Evolutionary conservation across 2,797 vertebrate species (phyloP).

Genomic region (Morelia viridis): DNA sequence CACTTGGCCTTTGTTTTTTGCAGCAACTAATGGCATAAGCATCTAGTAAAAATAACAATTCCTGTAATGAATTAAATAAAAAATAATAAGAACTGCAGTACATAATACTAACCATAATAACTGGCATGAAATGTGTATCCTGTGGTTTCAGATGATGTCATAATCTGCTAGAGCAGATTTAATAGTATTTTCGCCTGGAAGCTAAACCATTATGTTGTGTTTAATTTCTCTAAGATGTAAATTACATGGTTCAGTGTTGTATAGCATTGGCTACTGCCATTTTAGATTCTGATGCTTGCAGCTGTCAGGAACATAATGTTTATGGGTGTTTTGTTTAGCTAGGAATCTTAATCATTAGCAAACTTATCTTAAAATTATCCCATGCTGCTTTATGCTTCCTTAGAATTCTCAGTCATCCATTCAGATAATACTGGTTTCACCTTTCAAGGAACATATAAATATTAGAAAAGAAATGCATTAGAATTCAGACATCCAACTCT

Average conservation of each 20-base stretch:
- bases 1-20: slow-evolving; percentile 41
- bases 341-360: slow-evolving; percentile 52
- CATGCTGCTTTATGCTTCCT: slow-evolving; percentile 48
- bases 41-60: slow-evolving; percentile 51
- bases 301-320: slow-evolving; percentile 66
- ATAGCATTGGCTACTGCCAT: slow-evolving; percentile 67
- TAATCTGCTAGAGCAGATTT: slow-evolving; percentile 76
- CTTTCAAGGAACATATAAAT: slow-evolving; percentile 24
- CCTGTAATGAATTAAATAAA: slow-evolving; percentile 70
- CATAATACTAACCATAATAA: slow-evolving; percentile 68
- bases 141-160: slow-evolving; percentile 79
- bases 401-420: slow-evolving; percentile 30
- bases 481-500: neutral
- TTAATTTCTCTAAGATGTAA: slow-evolving; percentile 82
- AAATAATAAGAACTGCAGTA: slow-evolving; percentile 70
- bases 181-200: slow-evolving; percentile 76
- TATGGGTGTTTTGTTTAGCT: slow-evolving; percentile 66
- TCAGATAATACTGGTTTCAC: slow-evolving; percentile 7
- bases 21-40: slow-evolving; percentile 18
- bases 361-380: slow-evolving; percentile 39
- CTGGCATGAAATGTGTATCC: slow-evolving; percentile 67
- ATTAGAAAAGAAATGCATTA: slow-evolving; percentile 8
- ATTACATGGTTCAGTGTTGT: slow-evolving; percentile 72
- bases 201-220: slow-evolving; percentile 74
- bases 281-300: slow-evolving; percentile 67